Conservation (phyloP, 2,113 vertebrate species). For the Numida meleagris region DNA sequence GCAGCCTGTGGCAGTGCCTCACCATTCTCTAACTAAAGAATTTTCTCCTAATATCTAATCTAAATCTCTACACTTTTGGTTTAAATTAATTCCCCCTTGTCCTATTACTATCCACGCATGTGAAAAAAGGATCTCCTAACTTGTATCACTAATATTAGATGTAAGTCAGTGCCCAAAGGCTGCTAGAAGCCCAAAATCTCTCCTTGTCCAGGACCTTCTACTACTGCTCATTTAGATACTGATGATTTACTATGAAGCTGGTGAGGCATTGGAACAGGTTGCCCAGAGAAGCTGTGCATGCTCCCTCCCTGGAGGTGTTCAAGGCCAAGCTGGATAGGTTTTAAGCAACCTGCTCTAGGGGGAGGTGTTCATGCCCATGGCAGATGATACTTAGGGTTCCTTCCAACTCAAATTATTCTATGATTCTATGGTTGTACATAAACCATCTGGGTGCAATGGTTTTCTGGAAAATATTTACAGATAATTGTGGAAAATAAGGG, state of each 20-base stretch:
- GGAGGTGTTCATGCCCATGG: neutral
- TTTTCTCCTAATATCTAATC: no score
- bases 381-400: neutral
- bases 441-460: neutral
- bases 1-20: no score
- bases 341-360: neutral
- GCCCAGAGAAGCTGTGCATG: neutral
- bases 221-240: neutral
- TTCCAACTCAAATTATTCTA: neutral
- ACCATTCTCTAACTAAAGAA: no score
- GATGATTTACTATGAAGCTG: neutral
- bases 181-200: neutral
- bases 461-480: neutral
- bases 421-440: neutral
- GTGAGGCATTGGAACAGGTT: neutral
- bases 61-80: no score
- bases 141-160: neutral
- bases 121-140: no score
- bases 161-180: neutral
- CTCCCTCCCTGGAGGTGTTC: neutral
- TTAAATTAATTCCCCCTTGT: no score
- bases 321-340: neutral
- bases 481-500: neutral
- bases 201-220: neutral
- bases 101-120: no score